phyloP scores from a whole-genome alignment of 2,113 vertebrate genomes.

The Dendrocopos noguchii region DNA sequence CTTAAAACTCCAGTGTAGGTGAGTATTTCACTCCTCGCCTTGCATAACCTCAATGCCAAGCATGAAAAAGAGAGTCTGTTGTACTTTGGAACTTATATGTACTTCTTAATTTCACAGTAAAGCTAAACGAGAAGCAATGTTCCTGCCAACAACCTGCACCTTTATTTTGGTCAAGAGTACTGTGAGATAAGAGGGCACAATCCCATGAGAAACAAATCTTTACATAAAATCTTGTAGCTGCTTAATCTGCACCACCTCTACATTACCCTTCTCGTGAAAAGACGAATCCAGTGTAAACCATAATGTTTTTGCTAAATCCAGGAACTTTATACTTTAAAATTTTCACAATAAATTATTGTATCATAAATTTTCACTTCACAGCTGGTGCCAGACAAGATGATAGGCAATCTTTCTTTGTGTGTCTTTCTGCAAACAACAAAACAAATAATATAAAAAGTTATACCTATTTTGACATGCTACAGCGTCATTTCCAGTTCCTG shows the following conservation, averaged over 20 bases:
- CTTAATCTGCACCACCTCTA: neutral
- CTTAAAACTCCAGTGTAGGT: neutral
- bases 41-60: neutral
- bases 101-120: neutral
- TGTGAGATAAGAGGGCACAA: neutral
- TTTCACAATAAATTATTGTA: neutral
- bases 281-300: neutral
- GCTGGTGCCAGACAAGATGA: neutral
- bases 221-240: neutral
- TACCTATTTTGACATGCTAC: neutral
- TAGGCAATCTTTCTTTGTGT: accelerated
- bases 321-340: neutral
- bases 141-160: neutral
- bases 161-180: neutral
- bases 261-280: neutral
- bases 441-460: neutral
- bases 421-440: neutral
- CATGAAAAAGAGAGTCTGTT: neutral
- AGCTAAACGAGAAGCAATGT: neutral
- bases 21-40: neutral
- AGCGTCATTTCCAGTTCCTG: neutral
- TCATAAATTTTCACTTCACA: neutral
- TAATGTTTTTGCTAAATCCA: neutral
- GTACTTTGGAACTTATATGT: neutral
- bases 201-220: neutral